A percentile compares a stretch with the other conserved stretches of the same genome.
Conservation (phyloP, 2,797 vertebrate genomes). For the Gastrophryne carolinensis region DNA sequence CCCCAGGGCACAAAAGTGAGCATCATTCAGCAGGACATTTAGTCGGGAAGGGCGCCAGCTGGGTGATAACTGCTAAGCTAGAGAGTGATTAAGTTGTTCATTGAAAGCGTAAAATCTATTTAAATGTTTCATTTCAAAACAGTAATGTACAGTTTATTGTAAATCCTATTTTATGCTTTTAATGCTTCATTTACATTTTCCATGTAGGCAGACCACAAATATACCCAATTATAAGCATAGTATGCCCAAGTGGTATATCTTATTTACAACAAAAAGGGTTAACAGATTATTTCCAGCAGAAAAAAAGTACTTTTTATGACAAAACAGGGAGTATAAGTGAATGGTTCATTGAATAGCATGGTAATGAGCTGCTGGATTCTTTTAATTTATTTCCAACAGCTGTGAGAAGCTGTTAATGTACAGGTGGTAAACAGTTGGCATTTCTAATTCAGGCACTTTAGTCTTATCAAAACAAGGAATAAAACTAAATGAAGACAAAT, state of each 20-base stretch:
- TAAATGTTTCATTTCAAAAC: neutral
- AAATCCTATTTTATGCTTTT: neutral
- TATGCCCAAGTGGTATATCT: neutral
- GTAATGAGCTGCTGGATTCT: slow-evolving; percentile 52
- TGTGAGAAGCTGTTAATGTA: slow-evolving; percentile 50
- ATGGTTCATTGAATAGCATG: slow-evolving; percentile 53
- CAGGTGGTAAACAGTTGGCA: slow-evolving; percentile 54
- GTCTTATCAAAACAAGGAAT: slow-evolving; percentile 54
- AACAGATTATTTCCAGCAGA: slow-evolving; percentile 30
- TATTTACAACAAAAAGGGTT: slow-evolving; percentile 23
- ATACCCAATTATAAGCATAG: neutral
- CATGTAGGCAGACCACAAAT: neutral
- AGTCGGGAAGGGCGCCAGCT: no score
- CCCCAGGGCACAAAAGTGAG: no score
- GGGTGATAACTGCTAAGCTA: no score
- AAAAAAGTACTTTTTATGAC: slow-evolving; percentile 33
- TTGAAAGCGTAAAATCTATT: neutral
- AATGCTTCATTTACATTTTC: neutral
- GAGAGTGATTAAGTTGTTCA: no score
- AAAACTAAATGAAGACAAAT: slow-evolving; percentile 55
- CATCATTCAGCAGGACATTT: no score
- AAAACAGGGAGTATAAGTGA: slow-evolving; percentile 43
- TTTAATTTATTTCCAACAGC: slow-evolving; percentile 53
- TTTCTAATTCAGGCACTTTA: slow-evolving; percentile 52
- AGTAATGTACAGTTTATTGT: neutral